Percentiles rank a stretch among this genome's conserved stretches.
Evolutionary conservation across 2,888 invertebrate genomes (phyloP).

Genomic region (Ichneumoninae sp.): DNA sequence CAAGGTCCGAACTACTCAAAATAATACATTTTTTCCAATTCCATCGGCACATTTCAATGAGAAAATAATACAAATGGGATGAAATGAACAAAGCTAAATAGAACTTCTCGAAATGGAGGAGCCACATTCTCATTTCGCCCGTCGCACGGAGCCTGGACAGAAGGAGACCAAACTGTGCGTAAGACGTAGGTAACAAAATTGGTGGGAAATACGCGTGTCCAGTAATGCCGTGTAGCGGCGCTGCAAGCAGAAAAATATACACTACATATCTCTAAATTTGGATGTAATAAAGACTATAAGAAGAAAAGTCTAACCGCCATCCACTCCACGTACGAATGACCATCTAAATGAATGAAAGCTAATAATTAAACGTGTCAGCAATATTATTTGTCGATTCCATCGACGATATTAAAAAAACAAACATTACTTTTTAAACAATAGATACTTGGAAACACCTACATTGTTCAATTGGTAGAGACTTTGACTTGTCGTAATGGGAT

Average conservation of each 20-base stretch:
- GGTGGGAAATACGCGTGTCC: not conserved
- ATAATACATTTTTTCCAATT: not conserved
- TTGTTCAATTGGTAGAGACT: not conserved
- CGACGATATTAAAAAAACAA: not conserved
- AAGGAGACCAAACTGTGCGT: not conserved
- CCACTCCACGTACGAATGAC: too few species aligned
- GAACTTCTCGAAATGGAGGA: not conserved
- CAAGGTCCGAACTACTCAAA: not conserved
- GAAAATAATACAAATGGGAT: not conserved
- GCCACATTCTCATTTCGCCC: not conserved
- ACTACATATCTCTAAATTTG: not conserved
- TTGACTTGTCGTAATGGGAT: not conserved
- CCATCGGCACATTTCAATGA: not conserved
- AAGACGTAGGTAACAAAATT: not conserved
- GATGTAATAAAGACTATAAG: too few species aligned
- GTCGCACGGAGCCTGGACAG: not conserved
- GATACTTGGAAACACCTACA: not conserved
- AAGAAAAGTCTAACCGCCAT: too few species aligned
- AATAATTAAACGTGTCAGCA: too few species aligned
- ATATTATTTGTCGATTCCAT: not conserved
- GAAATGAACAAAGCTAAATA: not conserved
- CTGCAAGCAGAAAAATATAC: not conserved
- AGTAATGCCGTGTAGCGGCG: not conserved
- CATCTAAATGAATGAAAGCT: too few species aligned
- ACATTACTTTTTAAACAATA: not conserved